Conservation (phyloP, 2,113 vertebrate genomes). For the Willisornis vidua region DNA sequence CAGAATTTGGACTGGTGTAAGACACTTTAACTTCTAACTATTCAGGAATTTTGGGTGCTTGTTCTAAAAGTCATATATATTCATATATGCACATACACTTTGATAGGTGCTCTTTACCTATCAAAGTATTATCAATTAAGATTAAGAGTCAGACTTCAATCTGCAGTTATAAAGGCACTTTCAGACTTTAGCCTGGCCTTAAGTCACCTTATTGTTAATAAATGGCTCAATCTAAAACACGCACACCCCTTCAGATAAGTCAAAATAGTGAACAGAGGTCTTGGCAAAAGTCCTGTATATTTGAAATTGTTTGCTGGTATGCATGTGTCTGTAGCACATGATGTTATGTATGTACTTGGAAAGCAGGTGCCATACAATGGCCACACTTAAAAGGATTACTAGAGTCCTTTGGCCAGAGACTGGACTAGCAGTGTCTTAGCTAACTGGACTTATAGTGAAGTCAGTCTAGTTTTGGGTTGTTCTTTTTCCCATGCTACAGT, state of each 20-base stretch:
- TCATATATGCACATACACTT: background rate
- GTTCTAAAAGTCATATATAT: background rate
- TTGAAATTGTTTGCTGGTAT: background rate
- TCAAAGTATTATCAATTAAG: background rate
- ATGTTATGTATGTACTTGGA: background rate
- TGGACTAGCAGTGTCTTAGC: background rate
- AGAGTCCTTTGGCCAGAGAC: background rate
- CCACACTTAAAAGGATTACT: background rate
- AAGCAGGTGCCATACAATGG: background rate
- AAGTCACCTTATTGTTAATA: slow-evolving; percentile 11
- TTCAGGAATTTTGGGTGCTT: background rate
- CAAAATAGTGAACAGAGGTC: background rate
- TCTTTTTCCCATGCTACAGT: background rate
- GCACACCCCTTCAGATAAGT: background rate
- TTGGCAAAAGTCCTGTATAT: background rate
- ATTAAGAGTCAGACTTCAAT: slow-evolving; percentile 22
- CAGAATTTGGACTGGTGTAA: background rate
- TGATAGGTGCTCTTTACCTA: background rate
- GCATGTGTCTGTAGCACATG: rapidly evolving
- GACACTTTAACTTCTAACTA: background rate
- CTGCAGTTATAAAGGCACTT: slow-evolving; percentile 25
- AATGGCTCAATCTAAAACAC: background rate
- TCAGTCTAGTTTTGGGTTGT: background rate
- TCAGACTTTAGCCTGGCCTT: background rate
- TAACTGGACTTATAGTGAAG: background rate